Evolutionary conservation across 1,140 invertebrate genomes (phyloP).

Genomic region (Drosophila arizonae): DNA sequence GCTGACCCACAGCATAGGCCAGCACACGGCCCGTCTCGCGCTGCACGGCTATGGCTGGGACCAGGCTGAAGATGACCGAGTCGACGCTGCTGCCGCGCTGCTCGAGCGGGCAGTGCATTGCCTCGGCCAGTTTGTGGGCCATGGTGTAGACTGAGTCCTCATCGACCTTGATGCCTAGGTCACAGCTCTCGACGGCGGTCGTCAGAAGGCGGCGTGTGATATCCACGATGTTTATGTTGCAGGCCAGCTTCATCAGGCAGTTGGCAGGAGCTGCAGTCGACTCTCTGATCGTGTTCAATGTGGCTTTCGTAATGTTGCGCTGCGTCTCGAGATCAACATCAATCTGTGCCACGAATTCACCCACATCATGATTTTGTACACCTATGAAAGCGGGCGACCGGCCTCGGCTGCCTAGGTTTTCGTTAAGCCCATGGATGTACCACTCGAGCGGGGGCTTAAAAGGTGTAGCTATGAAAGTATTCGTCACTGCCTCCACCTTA

Average conservation of each 20-base stretch:
- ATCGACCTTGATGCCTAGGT: background rate
- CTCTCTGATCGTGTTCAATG: background rate
- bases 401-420: background rate
- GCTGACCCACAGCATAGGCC: background rate
- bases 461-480: background rate
- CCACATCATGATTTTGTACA: background rate
- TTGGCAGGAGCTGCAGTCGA: background rate
- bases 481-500: background rate
- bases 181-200: background rate
- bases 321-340: background rate
- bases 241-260: background rate
- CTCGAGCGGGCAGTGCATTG: background rate
- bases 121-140: conserved; percentile 4
- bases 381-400: background rate
- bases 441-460: background rate
- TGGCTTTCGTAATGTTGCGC: background rate
- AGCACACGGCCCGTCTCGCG: background rate
- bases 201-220: conserved; percentile 1
- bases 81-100: background rate
- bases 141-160: background rate
- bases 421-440: conserved; percentile 3
- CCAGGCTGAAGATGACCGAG: conserved; percentile 2
- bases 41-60: conserved; percentile 2
- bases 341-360: background rate
- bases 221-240: background rate